A percentile compares a stretch with the other conserved stretches of the same genome.
phyloP scores from a whole-genome alignment of 2,113 vertebrate species.

The Rutilus rutilus region DNA sequence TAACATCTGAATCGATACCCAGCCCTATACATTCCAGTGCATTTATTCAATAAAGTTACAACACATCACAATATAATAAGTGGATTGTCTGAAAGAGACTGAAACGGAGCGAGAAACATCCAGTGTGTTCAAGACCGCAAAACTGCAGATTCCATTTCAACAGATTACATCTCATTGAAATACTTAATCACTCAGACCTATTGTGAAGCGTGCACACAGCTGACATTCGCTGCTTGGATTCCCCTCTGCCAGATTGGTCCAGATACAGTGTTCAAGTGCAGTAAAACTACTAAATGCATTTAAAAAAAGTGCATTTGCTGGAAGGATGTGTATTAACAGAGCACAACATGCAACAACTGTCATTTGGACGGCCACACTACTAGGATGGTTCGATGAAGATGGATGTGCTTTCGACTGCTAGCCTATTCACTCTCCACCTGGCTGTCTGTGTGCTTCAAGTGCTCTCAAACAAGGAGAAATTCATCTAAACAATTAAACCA shows the following conservation, averaged over 20 bases:
- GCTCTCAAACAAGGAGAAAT: not conserved
- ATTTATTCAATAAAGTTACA: not conserved
- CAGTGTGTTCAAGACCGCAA: no score
- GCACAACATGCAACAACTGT: conserved; percentile 33
- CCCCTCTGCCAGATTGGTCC: not conserved
- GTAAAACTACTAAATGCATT: not conserved
- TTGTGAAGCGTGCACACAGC: not conserved
- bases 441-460: not conserved
- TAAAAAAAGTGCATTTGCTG: not conserved
- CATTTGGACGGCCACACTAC: not conserved
- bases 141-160: no score
- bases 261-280: not conserved
- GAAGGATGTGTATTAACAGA: not conserved
- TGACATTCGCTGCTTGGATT: no score
- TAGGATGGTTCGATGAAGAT: conserved; percentile 18
- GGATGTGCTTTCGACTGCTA: conserved; percentile 36
- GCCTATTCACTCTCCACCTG: conserved; percentile 15
- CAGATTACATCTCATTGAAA: not conserved
- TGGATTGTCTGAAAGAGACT: not conserved
- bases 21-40: not conserved
- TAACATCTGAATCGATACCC: no score
- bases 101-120: no score
- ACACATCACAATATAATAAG: not conserved
- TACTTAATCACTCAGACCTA: not conserved
- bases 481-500: conserved; percentile 37